A percentile compares a stretch with the other conserved stretches of the same genome.
Evolutionary conservation across 2,888 invertebrate species (phyloP).

Genomic region (Cheilosia impressa): DNA sequence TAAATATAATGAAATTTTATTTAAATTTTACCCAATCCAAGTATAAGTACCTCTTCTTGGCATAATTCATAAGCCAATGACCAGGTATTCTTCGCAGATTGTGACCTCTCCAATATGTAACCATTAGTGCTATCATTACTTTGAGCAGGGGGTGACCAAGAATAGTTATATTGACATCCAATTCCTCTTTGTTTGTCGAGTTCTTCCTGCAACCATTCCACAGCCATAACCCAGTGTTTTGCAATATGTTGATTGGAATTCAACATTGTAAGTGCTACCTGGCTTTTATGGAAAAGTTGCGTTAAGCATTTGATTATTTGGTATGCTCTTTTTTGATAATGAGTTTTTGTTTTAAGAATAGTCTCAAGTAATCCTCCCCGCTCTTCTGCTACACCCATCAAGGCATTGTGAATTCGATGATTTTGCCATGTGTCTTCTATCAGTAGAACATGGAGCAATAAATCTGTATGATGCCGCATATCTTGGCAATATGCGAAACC

Average conservation of each 20-base stretch:
- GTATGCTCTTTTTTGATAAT: constrained; percentile 98
- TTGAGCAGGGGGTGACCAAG: constrained; percentile 97
- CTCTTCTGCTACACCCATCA: constrained; percentile 93
- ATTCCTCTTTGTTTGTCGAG: constrained; percentile 88
- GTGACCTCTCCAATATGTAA: constrained; percentile 96
- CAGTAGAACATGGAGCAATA: constrained; percentile 92
- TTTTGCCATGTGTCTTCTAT: constrained; percentile 98
- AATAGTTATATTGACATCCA: constrained; percentile 90
- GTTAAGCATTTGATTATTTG: constrained; percentile 98
- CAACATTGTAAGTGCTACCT: constrained; percentile 91
- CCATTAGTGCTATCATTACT: constrained; percentile 98
- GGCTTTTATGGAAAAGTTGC: constrained; percentile 93
- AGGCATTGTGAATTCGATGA: constrained; percentile 95
- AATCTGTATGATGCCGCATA: constrained; percentile 95
- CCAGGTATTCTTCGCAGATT: constrained; percentile 95
- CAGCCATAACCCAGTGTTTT: constrained; percentile 94
- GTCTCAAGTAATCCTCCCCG: constrained; percentile 97
- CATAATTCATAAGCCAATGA: constrained; percentile 91
- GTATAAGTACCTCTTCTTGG: constrained; percentile 86
- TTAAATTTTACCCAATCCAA: constrained; percentile 39
- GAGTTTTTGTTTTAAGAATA: constrained; percentile 94
- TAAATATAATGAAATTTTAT: neutral
- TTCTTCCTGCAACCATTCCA: constrained; percentile 98
- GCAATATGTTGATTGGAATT: constrained; percentile 91
- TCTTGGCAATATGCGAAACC: constrained; percentile 96